Percentiles rank a stretch among this genome's conserved stretches.
phyloP scores from a whole-genome alignment of 2,797 vertebrate genomes.

The Manis crassicaudata region DNA sequence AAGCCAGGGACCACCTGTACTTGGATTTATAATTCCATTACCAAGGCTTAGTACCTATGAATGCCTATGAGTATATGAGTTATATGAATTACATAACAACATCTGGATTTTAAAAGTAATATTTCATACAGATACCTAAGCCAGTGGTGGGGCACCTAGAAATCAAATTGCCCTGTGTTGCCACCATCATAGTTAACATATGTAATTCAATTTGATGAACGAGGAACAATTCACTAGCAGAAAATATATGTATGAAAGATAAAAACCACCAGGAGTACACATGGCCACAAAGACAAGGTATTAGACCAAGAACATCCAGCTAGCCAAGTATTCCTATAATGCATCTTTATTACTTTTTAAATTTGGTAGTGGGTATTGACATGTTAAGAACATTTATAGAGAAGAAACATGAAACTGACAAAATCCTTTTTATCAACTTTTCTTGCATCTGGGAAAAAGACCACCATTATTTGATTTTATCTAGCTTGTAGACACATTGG shows the following conservation, averaged over 20 bases:
- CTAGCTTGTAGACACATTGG: neutral
- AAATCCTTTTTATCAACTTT: slow-evolving; percentile 23
- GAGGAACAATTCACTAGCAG: slow-evolving; percentile 39
- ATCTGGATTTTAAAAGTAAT: neutral
- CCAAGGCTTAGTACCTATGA: slow-evolving; percentile 24
- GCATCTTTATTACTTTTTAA: slow-evolving; percentile 35
- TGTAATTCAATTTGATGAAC: slow-evolving; percentile 31
- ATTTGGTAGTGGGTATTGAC: slow-evolving; percentile 11
- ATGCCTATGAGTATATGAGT: neutral
- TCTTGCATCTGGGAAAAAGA: slow-evolving; percentile 33
- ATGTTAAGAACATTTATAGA: neutral
- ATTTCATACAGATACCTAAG: slow-evolving; percentile 15
- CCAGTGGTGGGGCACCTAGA: neutral
- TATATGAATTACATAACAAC: neutral
- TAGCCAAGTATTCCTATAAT: neutral
- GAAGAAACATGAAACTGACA: slow-evolving; percentile 46
- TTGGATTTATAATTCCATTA: neutral
- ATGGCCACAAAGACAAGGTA: slow-evolving; percentile 10
- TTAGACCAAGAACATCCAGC: neutral
- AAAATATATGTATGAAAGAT: neutral
- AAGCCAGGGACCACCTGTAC: neutral
- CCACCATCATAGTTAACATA: neutral
- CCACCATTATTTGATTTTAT: slow-evolving; percentile 25
- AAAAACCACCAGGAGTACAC: slow-evolving; percentile 2
- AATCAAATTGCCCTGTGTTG: slow-evolving; percentile 25